Base-by-base conservation (phyloP, 1,140 invertebrate genomes). In the Aphaenogaster floridana region DNA sequence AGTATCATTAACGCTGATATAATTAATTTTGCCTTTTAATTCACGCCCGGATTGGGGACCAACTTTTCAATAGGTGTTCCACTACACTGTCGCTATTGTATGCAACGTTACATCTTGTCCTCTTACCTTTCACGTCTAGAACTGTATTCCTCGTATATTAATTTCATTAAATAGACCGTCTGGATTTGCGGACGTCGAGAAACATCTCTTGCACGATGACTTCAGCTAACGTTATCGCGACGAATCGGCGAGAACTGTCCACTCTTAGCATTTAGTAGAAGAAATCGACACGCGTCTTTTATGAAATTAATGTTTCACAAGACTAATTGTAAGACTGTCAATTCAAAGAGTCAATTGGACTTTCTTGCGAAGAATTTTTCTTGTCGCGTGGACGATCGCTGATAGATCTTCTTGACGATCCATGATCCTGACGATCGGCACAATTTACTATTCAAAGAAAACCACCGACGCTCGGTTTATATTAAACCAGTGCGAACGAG, bases 401-500 rank as follows among this genome's bases (percentile, higher is more conserved):
- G 8, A 54, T 9, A 3, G 13, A 45, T 74, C 54, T 74, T 71
- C n/a, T 86, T 76, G 48, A 59, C 52, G 69, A 83, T 79, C 54
- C 34, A 42, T 21, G 4, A 45, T 74, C 39, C 15, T 34, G 48
- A 57, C 34, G 61, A 64, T 66, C 59, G 39, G 8, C 34, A 45
- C 48, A 15, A 68, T 74, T 15, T 68, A 39, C 15, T 66, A 15
- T 48, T 59, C 68, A 57, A 68, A 52, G 39, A 17, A 36, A 79
- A 68, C 59, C 36, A 83, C 42, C 63, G 77, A 28, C 50, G 54
- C 54, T 90, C 69, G 91, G 93, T 94, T 94, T 93, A 94, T 92
- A 94, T 94, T 93, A 92, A 94, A 93, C 92, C 91, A 90, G 61
- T 78, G 59, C 85, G 61, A 52, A 69, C 45, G 42, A 42, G 50